phyloP scores from a whole-genome alignment of 2,797 vertebrate genomes.

The Lagorchestes hirsutus region DNA sequence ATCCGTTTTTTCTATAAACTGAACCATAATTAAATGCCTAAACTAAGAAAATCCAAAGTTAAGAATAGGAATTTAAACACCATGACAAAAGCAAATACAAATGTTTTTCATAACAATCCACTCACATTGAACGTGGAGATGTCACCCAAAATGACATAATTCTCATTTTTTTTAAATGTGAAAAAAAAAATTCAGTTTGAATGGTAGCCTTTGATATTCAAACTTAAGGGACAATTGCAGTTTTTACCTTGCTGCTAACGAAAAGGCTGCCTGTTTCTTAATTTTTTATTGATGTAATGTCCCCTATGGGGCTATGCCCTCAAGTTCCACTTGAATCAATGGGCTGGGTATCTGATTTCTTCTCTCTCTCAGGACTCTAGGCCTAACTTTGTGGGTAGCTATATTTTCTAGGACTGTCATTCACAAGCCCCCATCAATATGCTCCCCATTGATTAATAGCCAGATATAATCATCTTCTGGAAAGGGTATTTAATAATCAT shows the following conservation, averaged over 20 bases:
- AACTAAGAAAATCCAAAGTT: slow-evolving; percentile 39
- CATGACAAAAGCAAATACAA: slow-evolving; percentile 18
- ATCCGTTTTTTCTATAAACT: slow-evolving; percentile 3
- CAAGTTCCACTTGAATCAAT: background rate
- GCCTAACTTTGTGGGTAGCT: background rate
- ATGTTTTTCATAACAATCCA: slow-evolving; percentile 5
- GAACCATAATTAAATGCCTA: slow-evolving; percentile 22
- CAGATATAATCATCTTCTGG: background rate
- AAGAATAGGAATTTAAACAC: slow-evolving; percentile 25
- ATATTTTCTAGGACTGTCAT: background rate
- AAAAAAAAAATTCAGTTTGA: background rate
- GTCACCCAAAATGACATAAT: background rate
- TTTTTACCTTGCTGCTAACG: background rate
- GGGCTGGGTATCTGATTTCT: background rate
- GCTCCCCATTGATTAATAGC: background rate
- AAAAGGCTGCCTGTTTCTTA: background rate
- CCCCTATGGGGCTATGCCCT: background rate
- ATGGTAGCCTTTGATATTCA: background rate
- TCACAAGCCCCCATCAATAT: background rate
- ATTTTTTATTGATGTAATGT: background rate
- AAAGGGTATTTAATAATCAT: background rate
- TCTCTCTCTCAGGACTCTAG: background rate
- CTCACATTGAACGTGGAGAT: slow-evolving; percentile 30
- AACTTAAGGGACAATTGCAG: background rate
- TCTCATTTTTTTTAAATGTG: background rate